Evolutionary conservation across 1,140 invertebrate species (phyloP).

Genomic region (Manduca sexta): DNA sequence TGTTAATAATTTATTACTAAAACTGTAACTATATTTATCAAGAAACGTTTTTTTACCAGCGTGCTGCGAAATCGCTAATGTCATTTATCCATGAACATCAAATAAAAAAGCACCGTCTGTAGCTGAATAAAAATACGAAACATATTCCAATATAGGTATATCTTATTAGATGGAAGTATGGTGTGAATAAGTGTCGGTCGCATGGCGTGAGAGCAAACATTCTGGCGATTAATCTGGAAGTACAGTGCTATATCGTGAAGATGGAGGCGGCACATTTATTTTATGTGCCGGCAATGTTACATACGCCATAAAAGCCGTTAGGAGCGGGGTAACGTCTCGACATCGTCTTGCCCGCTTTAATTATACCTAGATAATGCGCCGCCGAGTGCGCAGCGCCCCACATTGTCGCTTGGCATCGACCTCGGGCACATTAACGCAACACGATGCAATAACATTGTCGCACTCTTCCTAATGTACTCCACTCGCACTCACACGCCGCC

Average conservation of each 20-base stretch:
- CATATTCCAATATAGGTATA: conserved; percentile 32
- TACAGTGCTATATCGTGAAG: conserved; percentile 54
- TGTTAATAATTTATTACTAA: too few species aligned
- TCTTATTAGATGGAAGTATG: conserved; percentile 41
- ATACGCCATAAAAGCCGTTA: conserved; percentile 72
- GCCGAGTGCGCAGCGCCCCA: conserved; percentile 42
- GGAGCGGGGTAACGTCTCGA: conserved; percentile 66
- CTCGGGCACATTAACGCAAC: conserved; percentile 49
- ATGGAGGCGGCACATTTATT: conserved; percentile 69
- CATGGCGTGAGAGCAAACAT: conserved; percentile 61
- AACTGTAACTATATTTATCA: too few species aligned
- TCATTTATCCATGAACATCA: too few species aligned
- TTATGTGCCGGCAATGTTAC: conserved; percentile 71
- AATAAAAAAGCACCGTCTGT: too few species aligned
- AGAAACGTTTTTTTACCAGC: too few species aligned
- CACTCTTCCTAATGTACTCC: conserved; percentile 44
- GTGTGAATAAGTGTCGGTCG: conserved; percentile 43
- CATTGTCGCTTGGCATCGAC: conserved; percentile 21
- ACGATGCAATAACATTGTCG: conserved; percentile 55
- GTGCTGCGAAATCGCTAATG: too few species aligned
- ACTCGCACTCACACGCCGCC: conserved; percentile 4
- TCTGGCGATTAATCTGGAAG: conserved; percentile 64
- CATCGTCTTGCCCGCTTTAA: conserved; percentile 66
- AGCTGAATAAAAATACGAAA: conserved; percentile 12
- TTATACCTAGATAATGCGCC: conserved; percentile 60